Base-by-base conservation (phyloP, 2,888 invertebrate genomes). In the Caenorhabditis parvicauda region DNA sequence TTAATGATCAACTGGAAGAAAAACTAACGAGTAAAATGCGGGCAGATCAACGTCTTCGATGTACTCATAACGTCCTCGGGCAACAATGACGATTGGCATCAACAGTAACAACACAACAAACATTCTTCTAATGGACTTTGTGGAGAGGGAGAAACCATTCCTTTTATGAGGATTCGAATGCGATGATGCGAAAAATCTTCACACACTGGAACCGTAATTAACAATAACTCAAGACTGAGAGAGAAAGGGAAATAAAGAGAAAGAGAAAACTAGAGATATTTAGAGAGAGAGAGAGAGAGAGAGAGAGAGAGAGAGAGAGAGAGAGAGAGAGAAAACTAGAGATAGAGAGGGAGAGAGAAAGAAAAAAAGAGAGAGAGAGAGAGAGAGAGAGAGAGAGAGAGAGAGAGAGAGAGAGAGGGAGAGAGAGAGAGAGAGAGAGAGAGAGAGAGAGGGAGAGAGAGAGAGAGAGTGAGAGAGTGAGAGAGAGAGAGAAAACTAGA, bases 11-110 rank as follows among this genome's bases (percentile, higher is more conserved):
- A 9, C 21, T 1, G 5, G 28, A 39, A 48, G 2, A 22, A 32
- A 28, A 19, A 53, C 60, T 56, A 29, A 60, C 60, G 60, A 60
- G 45, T 60, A 60, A 24, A 60, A 60, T 1, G 60, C 60, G 14
- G 60, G 60, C 27, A 60, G 22, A 41, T 60, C 60, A 1, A 56
- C 41, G 17, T 60, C 60, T 21, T 60, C 60, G 21, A 60, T 60
- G 32, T 25, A 60, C 22, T 60, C 60, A 22, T 60, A 60, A 24
- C 60, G 39, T 25, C 60, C 60, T 12, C 60, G 29, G 1, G 45
- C 35, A 28, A 9, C 12, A 12, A 9, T 14, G 14, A 9, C 32
- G 14, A 32, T 32, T 14, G 32, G 14, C 32, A 32, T 12, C 12
- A 32, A 9, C 32, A 32, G 14, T 32, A 32, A 32, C 12, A 32